These are phyloP conservation scores for Cercocebus atys DNA, from an alignment of 2,113 vertebrate genomes.

Conservation along the genomic window DNA sequence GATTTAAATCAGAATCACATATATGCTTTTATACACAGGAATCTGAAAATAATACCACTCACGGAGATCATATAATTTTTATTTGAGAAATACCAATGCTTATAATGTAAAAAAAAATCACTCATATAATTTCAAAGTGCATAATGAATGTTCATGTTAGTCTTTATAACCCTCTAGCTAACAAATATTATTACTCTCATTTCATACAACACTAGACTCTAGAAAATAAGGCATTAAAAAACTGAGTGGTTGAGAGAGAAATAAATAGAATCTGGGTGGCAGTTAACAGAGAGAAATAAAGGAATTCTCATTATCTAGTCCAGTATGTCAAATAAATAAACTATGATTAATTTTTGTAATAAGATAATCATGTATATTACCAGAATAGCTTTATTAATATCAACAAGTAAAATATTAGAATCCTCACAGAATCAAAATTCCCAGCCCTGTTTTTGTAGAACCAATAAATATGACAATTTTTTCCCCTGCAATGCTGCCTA, in stretches of 20 bases:
- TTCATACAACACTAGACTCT: not conserved
- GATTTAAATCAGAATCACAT: not conserved
- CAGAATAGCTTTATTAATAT: constrained; percentile 27
- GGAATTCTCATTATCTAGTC: not conserved
- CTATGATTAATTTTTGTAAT: not conserved
- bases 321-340: not conserved
- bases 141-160: not conserved
- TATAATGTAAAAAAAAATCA: constrained; percentile 7
- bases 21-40: not conserved
- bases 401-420: not conserved
- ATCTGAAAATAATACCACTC: not conserved
- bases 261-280: not conserved
- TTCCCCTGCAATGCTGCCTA: not conserved
- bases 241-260: not conserved
- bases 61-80: not conserved
- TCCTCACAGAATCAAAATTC: not conserved
- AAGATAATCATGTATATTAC: not conserved
- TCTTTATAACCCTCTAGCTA: not conserved
- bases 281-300: not conserved
- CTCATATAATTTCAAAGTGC: constrained; percentile 10
- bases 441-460: not conserved
- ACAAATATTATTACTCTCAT: constrained; percentile 29
- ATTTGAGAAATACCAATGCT: constrained; percentile 9
- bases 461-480: not conserved
- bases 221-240: constrained; percentile 22